phyloP scores from a whole-genome alignment of 2,888 invertebrate genomes.

The Melieria picta region DNA sequence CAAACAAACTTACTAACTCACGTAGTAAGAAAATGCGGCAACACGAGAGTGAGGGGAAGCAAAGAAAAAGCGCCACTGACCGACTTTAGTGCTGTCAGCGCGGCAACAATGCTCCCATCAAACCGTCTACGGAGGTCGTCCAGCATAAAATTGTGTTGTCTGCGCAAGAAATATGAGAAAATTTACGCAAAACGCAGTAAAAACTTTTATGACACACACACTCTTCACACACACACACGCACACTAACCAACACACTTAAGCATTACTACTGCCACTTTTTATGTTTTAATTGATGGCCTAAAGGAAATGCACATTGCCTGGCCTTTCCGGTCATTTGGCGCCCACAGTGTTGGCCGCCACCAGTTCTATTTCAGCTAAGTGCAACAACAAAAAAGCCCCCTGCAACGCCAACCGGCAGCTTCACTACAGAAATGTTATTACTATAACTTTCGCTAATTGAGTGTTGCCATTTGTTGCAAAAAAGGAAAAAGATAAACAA shows the following conservation, averaged over 20 bases:
- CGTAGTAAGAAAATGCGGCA: no score
- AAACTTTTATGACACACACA: no score
- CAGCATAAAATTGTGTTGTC: no score
- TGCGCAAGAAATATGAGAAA: no score
- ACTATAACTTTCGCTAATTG: conserved; percentile 42
- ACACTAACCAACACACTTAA: not conserved
- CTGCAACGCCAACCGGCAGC: not conserved
- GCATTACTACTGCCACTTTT: not conserved
- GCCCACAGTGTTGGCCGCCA: not conserved
- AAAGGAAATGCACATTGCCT: conserved; percentile 17
- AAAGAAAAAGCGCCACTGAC: no score
- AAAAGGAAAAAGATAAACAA: no score
- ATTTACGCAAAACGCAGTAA: no score
- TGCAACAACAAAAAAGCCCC: not conserved
- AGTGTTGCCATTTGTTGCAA: conserved; percentile 11
- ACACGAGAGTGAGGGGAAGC: no score
- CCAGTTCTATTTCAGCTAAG: not conserved
- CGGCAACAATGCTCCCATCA: no score
- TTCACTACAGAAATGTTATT: conserved; percentile 3
- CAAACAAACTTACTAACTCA: no score
- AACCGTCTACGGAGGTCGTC: no score
- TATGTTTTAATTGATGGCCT: not conserved
- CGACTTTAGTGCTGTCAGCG: no score
- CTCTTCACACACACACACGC: not conserved
- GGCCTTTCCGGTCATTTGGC: conserved; percentile 13